Evolutionary conservation across 2,888 invertebrate species (phyloP), one percentile per base, ranked within the genome.

Genomic region (Incurvaria masculella): DNA sequence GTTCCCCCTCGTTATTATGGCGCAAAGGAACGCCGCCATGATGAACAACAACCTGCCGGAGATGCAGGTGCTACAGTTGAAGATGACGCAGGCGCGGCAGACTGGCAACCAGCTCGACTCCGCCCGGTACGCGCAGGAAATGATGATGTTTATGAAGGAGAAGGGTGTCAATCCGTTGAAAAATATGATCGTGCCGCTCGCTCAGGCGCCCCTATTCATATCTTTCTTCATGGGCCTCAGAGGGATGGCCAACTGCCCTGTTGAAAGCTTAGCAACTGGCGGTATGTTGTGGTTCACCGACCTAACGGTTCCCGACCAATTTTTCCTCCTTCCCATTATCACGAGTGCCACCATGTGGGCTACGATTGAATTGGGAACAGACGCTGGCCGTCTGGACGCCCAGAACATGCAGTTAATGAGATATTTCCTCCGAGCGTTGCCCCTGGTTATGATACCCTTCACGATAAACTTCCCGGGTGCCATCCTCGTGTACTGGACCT

Each of bases 251-350:
- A 89, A 88, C 61, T 82, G 88, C 23, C 97, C 97, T 2, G 91
- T 99, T 27, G 94, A 93, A 40, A 95, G 95, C 63, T 82, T 98
- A 82, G 82, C 84, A 53, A 79, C 84, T 1, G 98, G 98, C 23
- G 99, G 99, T 1, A 56, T 94, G 1, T 86, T 82, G 59, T 99
- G 98, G 98, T 97, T 99, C 65, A 76, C 83, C 2, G 96, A 99
- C 79, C 81, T 99, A 42, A 95, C 97, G 1, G 67, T 93, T 10
- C 82, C 90, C 2, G 99, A 99, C 78, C 97, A 96, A 42, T 91
- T 82, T 66, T 97, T 88, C 62, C 55, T 91, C 14, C 73, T 99
- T 48, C 98, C 98, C 0, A 5, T 95, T 1, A 76, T 95, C 45
- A 97, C 97, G 1, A 87, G 91, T 66, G 70, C 82, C 0, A 94